These are phyloP conservation scores for Zelostemma sp. DNA, from an alignment of 1,140 invertebrate species.

Conservation along the genomic window DNA sequence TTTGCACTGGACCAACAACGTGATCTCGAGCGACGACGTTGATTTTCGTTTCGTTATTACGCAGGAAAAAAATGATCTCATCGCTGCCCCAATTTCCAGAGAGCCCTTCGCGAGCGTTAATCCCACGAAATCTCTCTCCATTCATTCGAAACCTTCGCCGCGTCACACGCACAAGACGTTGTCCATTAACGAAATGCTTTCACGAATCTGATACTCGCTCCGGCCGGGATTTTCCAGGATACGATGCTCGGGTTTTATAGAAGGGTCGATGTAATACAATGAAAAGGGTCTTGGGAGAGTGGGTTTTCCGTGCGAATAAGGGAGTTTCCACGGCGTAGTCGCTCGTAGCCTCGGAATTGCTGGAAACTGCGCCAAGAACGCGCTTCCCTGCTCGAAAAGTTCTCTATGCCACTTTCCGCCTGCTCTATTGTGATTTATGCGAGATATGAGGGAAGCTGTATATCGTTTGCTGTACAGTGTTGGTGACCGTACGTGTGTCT, in stretches of 20 bases:
- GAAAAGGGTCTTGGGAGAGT: neutral
- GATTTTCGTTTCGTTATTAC: too few species aligned
- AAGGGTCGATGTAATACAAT: conserved; percentile 1
- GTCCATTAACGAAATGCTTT: conserved; percentile 1
- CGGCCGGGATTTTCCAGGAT: neutral
- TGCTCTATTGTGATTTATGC: conserved; percentile 69
- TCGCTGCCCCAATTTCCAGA: too few species aligned
- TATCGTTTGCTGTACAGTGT: conserved; percentile 37
- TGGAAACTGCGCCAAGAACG: conserved; percentile 60
- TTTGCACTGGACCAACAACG: neutral
- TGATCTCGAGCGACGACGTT: neutral
- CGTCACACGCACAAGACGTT: neutral
- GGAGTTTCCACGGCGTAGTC: conserved; percentile 41
- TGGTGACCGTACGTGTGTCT: conserved; percentile 4
- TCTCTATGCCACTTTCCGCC: conserved; percentile 66
- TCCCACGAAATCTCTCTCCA: too few species aligned
- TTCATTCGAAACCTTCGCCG: neutral
- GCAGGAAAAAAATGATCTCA: too few species aligned
- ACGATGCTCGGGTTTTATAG: neutral
- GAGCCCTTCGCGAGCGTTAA: too few species aligned
- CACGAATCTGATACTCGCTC: neutral
- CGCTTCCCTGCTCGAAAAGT: conserved; percentile 62
- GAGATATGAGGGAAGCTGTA: conserved; percentile 63
- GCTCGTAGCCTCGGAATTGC: conserved; percentile 39
- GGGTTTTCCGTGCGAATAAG: conserved; percentile 21